These are phyloP conservation scores for Nyctibius grandis DNA, from an alignment of 2,797 vertebrate genomes.

Conservation along the genomic window DNA sequence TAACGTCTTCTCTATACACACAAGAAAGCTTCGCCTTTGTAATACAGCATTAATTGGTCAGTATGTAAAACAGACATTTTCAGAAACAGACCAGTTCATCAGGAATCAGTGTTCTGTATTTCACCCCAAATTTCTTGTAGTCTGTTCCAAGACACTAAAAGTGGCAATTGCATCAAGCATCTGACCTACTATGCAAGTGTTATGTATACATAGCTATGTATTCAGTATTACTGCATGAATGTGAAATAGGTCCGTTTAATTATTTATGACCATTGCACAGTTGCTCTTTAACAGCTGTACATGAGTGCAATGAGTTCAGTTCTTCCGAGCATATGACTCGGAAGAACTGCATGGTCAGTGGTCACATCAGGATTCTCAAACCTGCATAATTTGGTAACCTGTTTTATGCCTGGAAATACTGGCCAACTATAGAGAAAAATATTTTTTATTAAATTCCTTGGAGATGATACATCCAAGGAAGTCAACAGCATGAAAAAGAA, in stretches of 20 bases:
- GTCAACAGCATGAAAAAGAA: neutral
- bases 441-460: neutral
- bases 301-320: neutral
- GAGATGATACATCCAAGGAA: neutral
- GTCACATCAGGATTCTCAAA: neutral
- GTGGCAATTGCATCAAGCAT: neutral
- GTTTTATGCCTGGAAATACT: neutral
- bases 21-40: neutral
- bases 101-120: neutral
- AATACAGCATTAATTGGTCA: neutral
- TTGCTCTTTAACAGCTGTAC: neutral
- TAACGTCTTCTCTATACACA: neutral
- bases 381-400: neutral
- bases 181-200: neutral
- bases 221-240: neutral
- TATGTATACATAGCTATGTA: neutral
- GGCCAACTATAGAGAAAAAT: neutral
- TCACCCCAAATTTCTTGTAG: neutral
- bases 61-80: neutral
- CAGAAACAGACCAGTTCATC: neutral
- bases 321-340: neutral
- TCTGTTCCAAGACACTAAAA: neutral
- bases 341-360: rapidly evolving
- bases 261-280: neutral
- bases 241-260: neutral